phyloP scores from a whole-genome alignment of 2,797 vertebrate genomes.

The Chromobotia macracanthus region DNA sequence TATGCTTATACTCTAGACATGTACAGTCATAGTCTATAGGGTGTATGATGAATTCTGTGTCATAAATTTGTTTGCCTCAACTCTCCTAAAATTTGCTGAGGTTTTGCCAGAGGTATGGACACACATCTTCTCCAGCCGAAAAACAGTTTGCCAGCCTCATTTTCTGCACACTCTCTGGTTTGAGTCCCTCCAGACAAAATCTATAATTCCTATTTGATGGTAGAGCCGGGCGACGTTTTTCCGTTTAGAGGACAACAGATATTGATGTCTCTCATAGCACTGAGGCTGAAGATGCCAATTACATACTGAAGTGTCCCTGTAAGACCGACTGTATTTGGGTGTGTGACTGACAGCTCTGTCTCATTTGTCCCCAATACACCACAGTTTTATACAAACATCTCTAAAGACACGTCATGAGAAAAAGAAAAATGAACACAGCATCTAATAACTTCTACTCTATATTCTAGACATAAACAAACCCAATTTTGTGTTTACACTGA shows the following conservation, averaged over 20 bases:
- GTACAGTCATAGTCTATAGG: background rate
- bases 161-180: constrained; percentile 70
- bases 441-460: constrained; percentile 2
- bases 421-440: background rate
- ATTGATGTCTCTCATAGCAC: constrained; percentile 77
- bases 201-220: constrained; percentile 80
- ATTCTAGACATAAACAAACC: constrained; percentile 26
- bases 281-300: constrained; percentile 75
- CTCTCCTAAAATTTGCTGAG: background rate
- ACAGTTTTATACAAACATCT: constrained; percentile 5
- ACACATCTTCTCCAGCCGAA: background rate
- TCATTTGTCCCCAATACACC: constrained; percentile 38
- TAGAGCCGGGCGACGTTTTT: constrained; percentile 66
- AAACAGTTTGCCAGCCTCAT: constrained; percentile 65
- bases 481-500: constrained; percentile 3
- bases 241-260: constrained; percentile 67
- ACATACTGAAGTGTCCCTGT: constrained; percentile 69
- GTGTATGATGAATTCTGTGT: background rate
- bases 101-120: background rate
- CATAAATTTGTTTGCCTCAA: background rate
- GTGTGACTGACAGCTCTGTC: constrained; percentile 14
- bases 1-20: background rate
- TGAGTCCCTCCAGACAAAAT: constrained; percentile 78
- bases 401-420: constrained; percentile 2
- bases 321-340: constrained; percentile 35